A percentile compares a stretch with the other conserved stretches of the same genome.
These are phyloP conservation scores for Papilio protenor DNA, from an alignment of 2,888 invertebrate species.

Conservation along the genomic window DNA sequence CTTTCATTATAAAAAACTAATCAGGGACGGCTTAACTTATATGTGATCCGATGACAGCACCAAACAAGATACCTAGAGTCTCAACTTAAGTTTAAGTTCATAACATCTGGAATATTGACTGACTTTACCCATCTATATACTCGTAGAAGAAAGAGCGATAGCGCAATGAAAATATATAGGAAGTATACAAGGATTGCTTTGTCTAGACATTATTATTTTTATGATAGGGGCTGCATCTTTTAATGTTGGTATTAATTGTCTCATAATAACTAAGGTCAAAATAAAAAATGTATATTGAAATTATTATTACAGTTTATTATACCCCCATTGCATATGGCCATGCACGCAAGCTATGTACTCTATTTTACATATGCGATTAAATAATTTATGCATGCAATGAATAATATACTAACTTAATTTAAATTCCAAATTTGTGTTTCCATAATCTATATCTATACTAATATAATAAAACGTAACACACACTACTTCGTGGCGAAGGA, in stretches of 20 bases:
- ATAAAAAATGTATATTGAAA: slow-evolving; percentile 21
- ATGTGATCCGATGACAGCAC: no score
- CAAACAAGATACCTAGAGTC: no score
- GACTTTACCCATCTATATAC: background rate
- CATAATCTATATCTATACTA: background rate
- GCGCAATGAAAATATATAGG: background rate
- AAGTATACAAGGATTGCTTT: background rate
- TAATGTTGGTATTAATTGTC: slow-evolving; percentile 29
- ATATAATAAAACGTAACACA: no score
- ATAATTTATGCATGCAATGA: slow-evolving; percentile 32
- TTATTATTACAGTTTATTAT: slow-evolving; percentile 39
- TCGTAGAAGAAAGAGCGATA: background rate
- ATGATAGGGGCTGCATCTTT: slow-evolving; percentile 22
- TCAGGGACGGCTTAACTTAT: no score
- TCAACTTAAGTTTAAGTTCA: no score
- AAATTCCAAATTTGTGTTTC: background rate
- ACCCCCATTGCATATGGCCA: slow-evolving; percentile 42
- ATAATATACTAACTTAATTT: slow-evolving; percentile 25
- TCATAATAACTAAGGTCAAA: slow-evolving; percentile 26
- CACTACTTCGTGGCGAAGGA: no score
- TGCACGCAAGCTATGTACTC: slow-evolving; percentile 39
- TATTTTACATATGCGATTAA: slow-evolving; percentile 41
- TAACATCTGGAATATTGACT: no score
- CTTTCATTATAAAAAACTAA: no score
- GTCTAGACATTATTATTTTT: background rate